These are phyloP conservation scores for Hermetia illucens DNA, from an alignment of 1,140 invertebrate species.

Conservation along the genomic window DNA sequence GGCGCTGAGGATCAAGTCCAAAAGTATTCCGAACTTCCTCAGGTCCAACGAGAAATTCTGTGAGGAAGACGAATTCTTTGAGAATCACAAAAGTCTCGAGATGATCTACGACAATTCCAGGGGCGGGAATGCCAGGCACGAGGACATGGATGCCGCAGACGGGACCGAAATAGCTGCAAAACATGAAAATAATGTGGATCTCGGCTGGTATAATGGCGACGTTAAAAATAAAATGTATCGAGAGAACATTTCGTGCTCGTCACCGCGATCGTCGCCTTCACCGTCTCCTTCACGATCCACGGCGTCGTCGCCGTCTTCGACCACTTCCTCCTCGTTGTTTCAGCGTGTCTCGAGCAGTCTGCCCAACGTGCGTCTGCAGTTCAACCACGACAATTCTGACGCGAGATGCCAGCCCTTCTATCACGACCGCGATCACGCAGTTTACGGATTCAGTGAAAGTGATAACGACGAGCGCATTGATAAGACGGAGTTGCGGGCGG, in stretches of 20 bases:
- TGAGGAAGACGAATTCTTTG: slow-evolving; percentile 17
- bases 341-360: slow-evolving; percentile 21
- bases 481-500: slow-evolving; percentile 10
- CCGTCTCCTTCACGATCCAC: slow-evolving; percentile 13
- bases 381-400: slow-evolving; percentile 1
- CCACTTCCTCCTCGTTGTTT: slow-evolving; percentile 29
- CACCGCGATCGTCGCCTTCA: not conserved
- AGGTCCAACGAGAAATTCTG: slow-evolving; percentile 16
- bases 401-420: too few species aligned
- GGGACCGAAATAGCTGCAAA: slow-evolving; percentile 3
- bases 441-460: slow-evolving; percentile 16
- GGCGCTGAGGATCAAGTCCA: slow-evolving; percentile 28
- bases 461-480: slow-evolving; percentile 18
- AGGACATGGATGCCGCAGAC: slow-evolving; percentile 15
- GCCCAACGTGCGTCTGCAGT: slow-evolving; percentile 5
- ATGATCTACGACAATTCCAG: slow-evolving; percentile 9
- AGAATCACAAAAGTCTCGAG: slow-evolving; percentile 4
- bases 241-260: not conserved
- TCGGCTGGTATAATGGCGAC: slow-evolving; percentile 1
- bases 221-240: not conserved
- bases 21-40: slow-evolving; percentile 31
- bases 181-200: not conserved
- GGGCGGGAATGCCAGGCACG: too few species aligned
- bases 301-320: slow-evolving; percentile 24
- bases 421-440: not conserved